Evolutionary conservation across 1,140 invertebrate genomes (phyloP), one percentile per base, ranked within the genome.

Genomic region (Tetramorium alpestre): DNA sequence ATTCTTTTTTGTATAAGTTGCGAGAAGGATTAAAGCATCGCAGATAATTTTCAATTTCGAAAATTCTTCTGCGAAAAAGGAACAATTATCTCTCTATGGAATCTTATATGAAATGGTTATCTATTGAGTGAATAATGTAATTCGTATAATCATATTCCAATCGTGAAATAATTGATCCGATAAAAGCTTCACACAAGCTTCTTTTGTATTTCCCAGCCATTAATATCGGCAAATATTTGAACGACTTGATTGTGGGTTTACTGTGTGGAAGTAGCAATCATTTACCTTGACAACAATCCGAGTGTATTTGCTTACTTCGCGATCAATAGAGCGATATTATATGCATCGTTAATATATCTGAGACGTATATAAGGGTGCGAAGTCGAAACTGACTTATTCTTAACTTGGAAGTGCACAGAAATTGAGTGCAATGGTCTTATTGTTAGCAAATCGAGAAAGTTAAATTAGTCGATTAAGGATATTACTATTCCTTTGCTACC

Each of bases 221-320:
- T 81, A 81, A 70, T 81, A 70, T 44, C 65, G 38, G 49, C 18
- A 81, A 81, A 70, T 81, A 70, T 81, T 81, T 81, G 65, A 54
- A 25, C 64, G 11, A 81, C 51, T 81, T 81, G 65, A 81, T 81
- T 44, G 78, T 25, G 22, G 33, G 8, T 65, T 65, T 80, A 51
- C n/a, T 44, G n/a, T 28, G 33, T 69, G 11, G 1, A n/a, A 78
- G 60, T 56, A 54, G n/a, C 38, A 41, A 81, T 44, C 78, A 81
- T 69, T 65, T 47, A 70, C 78, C 49, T 56, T 5, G 49, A 70
- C 64, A 70, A 44, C 65, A 44, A 81, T 81, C 49, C 54, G 65
- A 58, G 33, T 44, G 38, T 56, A 81, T 56, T 70, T 56, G 33
- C 49, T 81, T 81, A 69, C 51, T 70, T 70, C 70, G 70, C 33